Evolutionary conservation across 2,888 invertebrate genomes (phyloP).

Genomic region (Megamerina dolium): DNA sequence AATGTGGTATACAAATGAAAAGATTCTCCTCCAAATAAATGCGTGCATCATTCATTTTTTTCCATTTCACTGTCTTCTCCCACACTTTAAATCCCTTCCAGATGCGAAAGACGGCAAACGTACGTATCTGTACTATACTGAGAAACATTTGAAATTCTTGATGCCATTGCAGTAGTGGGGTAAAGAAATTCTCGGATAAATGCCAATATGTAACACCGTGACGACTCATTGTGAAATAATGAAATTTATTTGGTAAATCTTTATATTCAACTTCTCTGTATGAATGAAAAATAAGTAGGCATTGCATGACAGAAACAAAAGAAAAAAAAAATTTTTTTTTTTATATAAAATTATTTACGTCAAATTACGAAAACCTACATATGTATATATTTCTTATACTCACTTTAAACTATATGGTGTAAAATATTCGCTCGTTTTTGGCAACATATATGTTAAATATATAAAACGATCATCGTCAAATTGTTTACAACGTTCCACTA

Average conservation of each 20-base stretch:
- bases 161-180: constrained; percentile 72
- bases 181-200: constrained; percentile 69
- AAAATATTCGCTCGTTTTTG: constrained; percentile 65
- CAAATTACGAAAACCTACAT: too few species aligned
- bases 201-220: constrained; percentile 76
- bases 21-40: constrained; percentile 60
- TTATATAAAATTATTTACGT: too few species aligned
- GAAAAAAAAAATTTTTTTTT: background rate
- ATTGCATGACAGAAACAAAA: background rate
- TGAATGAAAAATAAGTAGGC: constrained; percentile 14
- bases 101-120: constrained; percentile 61
- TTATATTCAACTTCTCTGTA: constrained; percentile 68
- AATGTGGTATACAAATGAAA: constrained; percentile 66
- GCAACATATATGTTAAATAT: constrained; percentile 70
- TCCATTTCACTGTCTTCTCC: constrained; percentile 66
- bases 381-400: constrained; percentile 34
- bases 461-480: constrained; percentile 60
- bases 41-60: constrained; percentile 60
- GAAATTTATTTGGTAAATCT: constrained; percentile 58
- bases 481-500: constrained; percentile 51
- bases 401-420: constrained; percentile 71
- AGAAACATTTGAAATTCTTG: constrained; percentile 75
- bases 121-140: constrained; percentile 67
- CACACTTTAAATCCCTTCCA: constrained; percentile 81
- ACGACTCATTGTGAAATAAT: constrained; percentile 75